Conservation (phyloP, 1,140 invertebrate genomes). For the Drosophila tsacasi region DNA sequence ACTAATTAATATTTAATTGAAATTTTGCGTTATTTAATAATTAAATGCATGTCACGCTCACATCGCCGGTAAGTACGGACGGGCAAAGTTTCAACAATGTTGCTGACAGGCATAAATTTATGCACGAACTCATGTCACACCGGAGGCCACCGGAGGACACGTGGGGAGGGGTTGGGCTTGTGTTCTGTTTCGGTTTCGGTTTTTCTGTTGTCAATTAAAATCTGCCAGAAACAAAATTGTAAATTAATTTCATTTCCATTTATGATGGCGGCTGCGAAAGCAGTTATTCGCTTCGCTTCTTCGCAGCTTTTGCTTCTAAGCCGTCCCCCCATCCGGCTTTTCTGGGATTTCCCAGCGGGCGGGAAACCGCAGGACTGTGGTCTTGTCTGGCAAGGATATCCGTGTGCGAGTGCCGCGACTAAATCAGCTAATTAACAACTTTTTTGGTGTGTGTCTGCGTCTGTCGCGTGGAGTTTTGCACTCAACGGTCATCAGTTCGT, state of each 20-base stretch:
- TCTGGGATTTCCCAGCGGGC: slow-evolving; percentile 23
- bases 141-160: slow-evolving; percentile 6
- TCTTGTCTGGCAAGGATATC: slow-evolving; percentile 27
- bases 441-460: slow-evolving; percentile 42
- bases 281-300: slow-evolving; percentile 6
- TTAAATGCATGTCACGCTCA: slow-evolving; percentile 71
- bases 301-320: slow-evolving; percentile 23
- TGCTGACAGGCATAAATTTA: slow-evolving; percentile 73
- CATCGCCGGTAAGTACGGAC: slow-evolving; percentile 30
- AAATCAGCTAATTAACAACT: slow-evolving; percentile 84
- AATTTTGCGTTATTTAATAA: slow-evolving; percentile 75
- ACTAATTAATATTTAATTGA: slow-evolving; percentile 78
- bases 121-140: slow-evolving; percentile 59
- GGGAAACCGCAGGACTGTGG: slow-evolving; percentile 57
- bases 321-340: slow-evolving; percentile 5
- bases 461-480: slow-evolving; percentile 46
- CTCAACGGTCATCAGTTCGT: slow-evolving; percentile 70
- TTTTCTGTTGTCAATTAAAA: slow-evolving; percentile 73
- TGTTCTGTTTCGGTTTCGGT: slow-evolving; percentile 14
- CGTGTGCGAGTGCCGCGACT: slow-evolving; percentile 38
- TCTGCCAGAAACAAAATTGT: slow-evolving; percentile 51
- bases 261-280: slow-evolving; percentile 37
- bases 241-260: slow-evolving; percentile 72
- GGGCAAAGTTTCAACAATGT: slow-evolving; percentile 52
- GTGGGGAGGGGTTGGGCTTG: not conserved